phyloP scores from a whole-genome alignment of 1,140 invertebrate genomes.

The Sitobion miscanthi region DNA sequence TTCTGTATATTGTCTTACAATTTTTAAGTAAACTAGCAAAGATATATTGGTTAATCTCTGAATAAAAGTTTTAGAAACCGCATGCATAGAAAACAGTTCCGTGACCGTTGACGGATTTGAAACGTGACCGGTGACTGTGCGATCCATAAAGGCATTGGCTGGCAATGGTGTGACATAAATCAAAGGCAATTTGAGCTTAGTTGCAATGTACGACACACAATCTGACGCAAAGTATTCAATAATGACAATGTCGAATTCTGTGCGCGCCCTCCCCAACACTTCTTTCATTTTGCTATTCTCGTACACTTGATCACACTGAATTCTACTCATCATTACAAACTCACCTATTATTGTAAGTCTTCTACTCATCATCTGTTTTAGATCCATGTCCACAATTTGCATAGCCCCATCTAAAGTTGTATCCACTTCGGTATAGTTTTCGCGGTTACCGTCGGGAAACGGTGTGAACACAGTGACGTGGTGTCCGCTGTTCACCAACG shows the following conservation, averaged over 20 bases:
- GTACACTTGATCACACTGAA: neutral
- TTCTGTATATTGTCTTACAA: neutral
- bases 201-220: neutral
- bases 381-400: too few species aligned
- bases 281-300: neutral
- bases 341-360: neutral
- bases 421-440: conserved; percentile 57
- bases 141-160: neutral
- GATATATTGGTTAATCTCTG: neutral
- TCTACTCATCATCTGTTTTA: too few species aligned
- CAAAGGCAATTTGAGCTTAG: neutral
- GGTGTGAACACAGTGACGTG: neutral
- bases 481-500: neutral
- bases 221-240: neutral
- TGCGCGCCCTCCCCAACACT: neutral
- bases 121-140: neutral
- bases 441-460: neutral
- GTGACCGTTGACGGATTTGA: neutral
- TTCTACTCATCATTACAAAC: neutral
- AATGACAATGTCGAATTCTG: neutral
- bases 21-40: neutral
- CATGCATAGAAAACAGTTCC: neutral
- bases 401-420: too few species aligned
- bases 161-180: neutral
- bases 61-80: neutral